Base-by-base conservation (phyloP, 2,797 vertebrate species). In the Avahi laniger region DNA sequence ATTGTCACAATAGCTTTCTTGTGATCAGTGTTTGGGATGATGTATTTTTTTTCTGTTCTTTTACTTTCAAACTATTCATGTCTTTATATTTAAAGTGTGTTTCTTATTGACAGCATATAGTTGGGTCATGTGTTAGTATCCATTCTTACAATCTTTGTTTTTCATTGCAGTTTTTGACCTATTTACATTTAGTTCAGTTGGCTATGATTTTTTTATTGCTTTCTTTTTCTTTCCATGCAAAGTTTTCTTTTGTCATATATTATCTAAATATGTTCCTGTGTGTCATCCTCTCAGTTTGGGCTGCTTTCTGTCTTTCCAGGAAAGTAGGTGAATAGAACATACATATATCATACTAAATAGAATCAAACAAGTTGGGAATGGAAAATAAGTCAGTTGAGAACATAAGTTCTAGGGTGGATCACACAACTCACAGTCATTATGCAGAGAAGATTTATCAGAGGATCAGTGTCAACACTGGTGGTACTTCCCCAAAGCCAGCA, bases 101-200 rank as follows among this genome's bases (percentile, higher is more conserved):
- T 95, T 73, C 26, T 46, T 80, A 65, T 76, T 70, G 38, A 46
- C 4, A 48, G 4, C 24, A 59, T 82, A 57, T 50, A 82, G 6
- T 89, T 93, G 15, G 15, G 65, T 35, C 33, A 43, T 50, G 7
- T n/a, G 38, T 84, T 90, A 43, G 72, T 38, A 82, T 57, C 14
- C 46, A 61, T 69, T 82, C 38, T 82, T 41, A 76, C 48, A 75
- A 89, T 70, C 46, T 87, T 24, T 24, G 6, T 50, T 84, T 84
- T 83, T 94, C 88, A 41, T 30, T 78, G 17, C 8, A 91, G 7
- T 57, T n/a, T 88, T 91, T 79, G 89, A 94, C 33, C 8, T 20
- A 52, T 72, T 92, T 90, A 90, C 8, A 78, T 63, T 95, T 93
- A 46, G 18, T 70, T 96, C 24, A 80, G 0, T 73, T 96, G 59